Evolutionary conservation across 2,888 invertebrate species (phyloP), one percentile per base, ranked within the genome.

Genomic region (Synanthedon vespiformis): DNA sequence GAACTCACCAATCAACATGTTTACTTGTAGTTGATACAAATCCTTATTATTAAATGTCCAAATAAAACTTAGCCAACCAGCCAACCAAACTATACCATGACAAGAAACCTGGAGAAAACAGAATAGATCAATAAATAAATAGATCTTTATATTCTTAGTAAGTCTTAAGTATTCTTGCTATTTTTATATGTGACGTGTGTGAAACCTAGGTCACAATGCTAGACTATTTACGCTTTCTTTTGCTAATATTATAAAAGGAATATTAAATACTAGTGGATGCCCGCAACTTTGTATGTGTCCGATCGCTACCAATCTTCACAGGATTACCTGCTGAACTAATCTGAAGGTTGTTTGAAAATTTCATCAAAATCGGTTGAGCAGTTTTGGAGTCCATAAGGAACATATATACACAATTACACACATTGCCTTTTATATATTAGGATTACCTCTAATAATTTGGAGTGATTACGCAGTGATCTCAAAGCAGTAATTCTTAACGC

Each of bases 1-100:
- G 34, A 34, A 65, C 84, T 80, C 89, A 94, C 95, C 96, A 67
- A 95, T 78, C 14, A 96, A 81, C 80, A 96, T 90, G 77, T 97
- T 97, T 3, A 96, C 90, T 89, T 96, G 93, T 78, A 95, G 88
- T 80, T 94, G 93, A 67, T 94, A 92, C 34, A 94, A 80, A 8
- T 89, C 82, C 58, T 89, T 89, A 61, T 89, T 91, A 67, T 92
- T 91, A 27, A 93, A 85, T 47, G 95, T 74, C 92, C 94, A 94
- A 57, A 95, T 92, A 58, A 94, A 92, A 4, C 91, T 91, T 22
- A 95, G 76, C 91, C 94, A 93, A 22, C 90, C 89, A 5, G 90
- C 89, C 51, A 97, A 77, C 97, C 97, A 97, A 4, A 93, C 90
- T 51, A 97, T 89, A 8, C 97, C 97, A 85, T 97, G 95, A 67